phyloP scores from a whole-genome alignment of 2,888 invertebrate genomes.

The Drosophila kanekoi region DNA sequence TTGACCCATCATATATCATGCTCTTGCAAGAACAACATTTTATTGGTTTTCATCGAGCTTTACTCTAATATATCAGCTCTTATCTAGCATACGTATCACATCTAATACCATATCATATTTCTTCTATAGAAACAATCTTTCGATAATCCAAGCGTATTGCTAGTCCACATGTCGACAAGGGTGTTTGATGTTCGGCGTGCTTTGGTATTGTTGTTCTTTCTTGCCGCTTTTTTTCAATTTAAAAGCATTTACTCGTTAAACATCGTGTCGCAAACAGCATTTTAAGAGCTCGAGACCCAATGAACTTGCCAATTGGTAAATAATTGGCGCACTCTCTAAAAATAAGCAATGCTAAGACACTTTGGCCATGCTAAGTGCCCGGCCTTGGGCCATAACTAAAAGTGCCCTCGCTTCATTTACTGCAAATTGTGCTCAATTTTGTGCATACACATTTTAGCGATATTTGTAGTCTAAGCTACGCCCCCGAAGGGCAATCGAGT shows the following conservation, averaged over 20 bases:
- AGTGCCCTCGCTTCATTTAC: constrained; percentile 72
- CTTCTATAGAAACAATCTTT: too few relatives aligned
- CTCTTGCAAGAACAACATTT: too few relatives aligned
- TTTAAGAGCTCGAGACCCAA: constrained; percentile 16
- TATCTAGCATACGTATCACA: too few relatives aligned
- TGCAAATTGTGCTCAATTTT: constrained; percentile 69
- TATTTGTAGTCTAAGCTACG: constrained; percentile 16
- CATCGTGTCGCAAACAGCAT: constrained; percentile 14
- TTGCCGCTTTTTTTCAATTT: constrained; percentile 9
- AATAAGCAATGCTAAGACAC: constrained; percentile 58
- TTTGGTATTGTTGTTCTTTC: too few relatives aligned
- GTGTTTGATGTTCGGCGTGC: too few relatives aligned
- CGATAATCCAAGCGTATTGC: too few relatives aligned
- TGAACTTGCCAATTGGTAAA: constrained; percentile 30
- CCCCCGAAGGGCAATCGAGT: constrained; percentile 51
- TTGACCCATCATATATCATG: too few relatives aligned
- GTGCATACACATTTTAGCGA: constrained; percentile 46
- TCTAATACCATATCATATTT: too few relatives aligned
- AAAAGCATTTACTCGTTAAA: constrained; percentile 17
- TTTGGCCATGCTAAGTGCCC: constrained; percentile 51
- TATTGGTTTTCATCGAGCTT: too few relatives aligned
- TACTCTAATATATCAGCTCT: too few relatives aligned
- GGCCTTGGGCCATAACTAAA: constrained; percentile 42
- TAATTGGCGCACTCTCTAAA: constrained; percentile 28
- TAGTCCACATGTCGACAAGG: too few relatives aligned